Evolutionary conservation across 1,140 invertebrate genomes (phyloP).

Genomic region (Wasmannia auropunctata): DNA sequence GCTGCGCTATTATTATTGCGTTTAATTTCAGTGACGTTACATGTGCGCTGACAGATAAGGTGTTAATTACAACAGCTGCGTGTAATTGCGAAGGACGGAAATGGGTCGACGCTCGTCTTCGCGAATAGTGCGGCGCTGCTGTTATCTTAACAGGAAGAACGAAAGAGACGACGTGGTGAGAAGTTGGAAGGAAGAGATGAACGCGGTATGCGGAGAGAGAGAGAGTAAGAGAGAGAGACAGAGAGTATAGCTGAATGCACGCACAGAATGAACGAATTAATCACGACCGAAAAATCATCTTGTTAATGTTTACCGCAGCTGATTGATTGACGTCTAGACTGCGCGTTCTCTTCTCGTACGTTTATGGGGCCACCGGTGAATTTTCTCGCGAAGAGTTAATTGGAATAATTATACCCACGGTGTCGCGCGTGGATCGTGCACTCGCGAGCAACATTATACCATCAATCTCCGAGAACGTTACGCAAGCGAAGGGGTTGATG

Average conservation of each 20-base stretch:
- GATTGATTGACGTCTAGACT: conserved; percentile 9
- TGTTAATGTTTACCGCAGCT: conserved; percentile 48
- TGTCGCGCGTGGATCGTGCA: not conserved
- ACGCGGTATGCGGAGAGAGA: not conserved
- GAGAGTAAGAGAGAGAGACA: too few relatives aligned
- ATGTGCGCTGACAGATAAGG: conserved; percentile 3
- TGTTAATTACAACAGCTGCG: conserved; percentile 16
- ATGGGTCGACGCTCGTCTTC: conserved; percentile 2
- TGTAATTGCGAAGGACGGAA: conserved; percentile 13
- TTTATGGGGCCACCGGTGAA: not conserved
- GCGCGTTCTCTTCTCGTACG: not conserved
- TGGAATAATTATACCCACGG: conserved; percentile 33
- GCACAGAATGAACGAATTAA: not conserved
- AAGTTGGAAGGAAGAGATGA: not conserved
- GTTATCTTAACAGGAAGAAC: conserved; percentile 5
- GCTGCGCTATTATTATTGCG: not conserved
- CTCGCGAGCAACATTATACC: not conserved
- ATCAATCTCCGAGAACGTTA: not conserved
- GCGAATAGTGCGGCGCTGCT: not conserved
- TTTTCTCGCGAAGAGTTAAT: conserved; percentile 30
- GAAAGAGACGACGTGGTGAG: conserved; percentile 5
- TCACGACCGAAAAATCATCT: conserved; percentile 16
- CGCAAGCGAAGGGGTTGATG: not conserved
- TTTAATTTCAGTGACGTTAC: conserved; percentile 4
- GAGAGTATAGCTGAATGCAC: not conserved